phyloP scores from a whole-genome alignment of 2,888 invertebrate genomes.

The Brenthis hecate region DNA sequence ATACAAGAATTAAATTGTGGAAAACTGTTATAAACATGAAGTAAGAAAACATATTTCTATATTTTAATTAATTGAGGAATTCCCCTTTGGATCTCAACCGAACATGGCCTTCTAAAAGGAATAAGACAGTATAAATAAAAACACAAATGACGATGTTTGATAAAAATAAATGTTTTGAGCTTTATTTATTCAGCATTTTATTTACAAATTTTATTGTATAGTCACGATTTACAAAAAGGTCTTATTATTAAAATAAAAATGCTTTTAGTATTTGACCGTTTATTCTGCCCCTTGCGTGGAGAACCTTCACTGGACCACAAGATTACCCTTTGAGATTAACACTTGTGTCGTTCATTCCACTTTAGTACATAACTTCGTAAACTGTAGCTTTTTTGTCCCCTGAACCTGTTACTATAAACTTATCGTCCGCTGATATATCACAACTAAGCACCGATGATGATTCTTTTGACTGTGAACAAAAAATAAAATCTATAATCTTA shows the following conservation, averaged over 20 bases:
- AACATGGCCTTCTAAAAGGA: not conserved
- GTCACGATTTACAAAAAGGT: slow-evolving; percentile 23
- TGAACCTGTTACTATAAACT: slow-evolving; percentile 98
- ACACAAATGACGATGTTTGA: slow-evolving; percentile 19
- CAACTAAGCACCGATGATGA: slow-evolving; percentile 98
- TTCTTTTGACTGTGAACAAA: slow-evolving; percentile 90
- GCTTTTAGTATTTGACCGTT: slow-evolving; percentile 31
- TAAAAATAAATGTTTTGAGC: slow-evolving; percentile 25
- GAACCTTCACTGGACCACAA: slow-evolving; percentile 28
- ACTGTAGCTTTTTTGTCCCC: slow-evolving; percentile 99
- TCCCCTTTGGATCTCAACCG: not conserved
- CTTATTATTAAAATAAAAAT: slow-evolving; percentile 33
- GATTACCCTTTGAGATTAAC: slow-evolving; percentile 39
- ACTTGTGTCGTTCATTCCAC: slow-evolving; percentile 45
- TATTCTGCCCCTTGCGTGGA: slow-evolving; percentile 30
- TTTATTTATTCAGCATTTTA: slow-evolving; percentile 23
- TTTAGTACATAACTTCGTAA: slow-evolving; percentile 93
- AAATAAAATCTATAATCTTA: not conserved
- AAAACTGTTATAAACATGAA: too few relatives aligned
- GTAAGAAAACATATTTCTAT: too few relatives aligned
- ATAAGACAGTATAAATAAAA: slow-evolving; percentile 4
- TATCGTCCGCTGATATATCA: slow-evolving; percentile 98
- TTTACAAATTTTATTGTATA: slow-evolving; percentile 24
- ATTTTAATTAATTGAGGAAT: too few relatives aligned
- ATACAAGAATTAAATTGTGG: too few relatives aligned